Evolutionary conservation across 2,888 invertebrate genomes (phyloP), one percentile per base, ranked within the genome.

Genomic region (Cremastobaeus sp.): DNA sequence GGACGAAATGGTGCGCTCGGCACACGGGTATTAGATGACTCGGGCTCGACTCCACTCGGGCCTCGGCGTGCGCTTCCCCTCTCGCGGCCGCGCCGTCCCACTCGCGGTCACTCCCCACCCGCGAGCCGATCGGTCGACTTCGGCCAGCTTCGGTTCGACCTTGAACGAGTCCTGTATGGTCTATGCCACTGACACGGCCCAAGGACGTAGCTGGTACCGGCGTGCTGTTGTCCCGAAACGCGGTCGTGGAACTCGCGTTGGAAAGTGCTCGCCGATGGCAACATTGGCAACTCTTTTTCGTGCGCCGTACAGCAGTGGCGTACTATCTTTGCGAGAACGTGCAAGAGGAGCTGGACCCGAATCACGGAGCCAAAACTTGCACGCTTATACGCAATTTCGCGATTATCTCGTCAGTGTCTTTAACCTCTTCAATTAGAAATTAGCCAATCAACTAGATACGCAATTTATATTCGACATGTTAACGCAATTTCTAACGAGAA

Each of bases 171-270:
- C 86, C 87, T 87, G 86, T 85, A 86, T 87, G 85, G 84, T 86
- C 86, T 86, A 87, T 87, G 87, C 87, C 87, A 87, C 87, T 87
- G 87, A 87, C 87, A 87, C 87, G 87, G 85, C 86, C 85, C 87
- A 87, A 87, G 87, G 87, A 86, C 87, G 86, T 82, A 77, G 79
- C 80, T 79, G 79, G 82, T 79, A 79, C 78, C 81, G 82, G 78
- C 81, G 80, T 81, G 81, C 82, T 83, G 83, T 84, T 85, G 83
- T 85, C 84, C 86, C 86, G 84, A 87, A 87, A 86, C 83, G 84
- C 86, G 85, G 84, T 86, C 85, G 84, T 83, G 82, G 85, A 87
- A 86, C 85, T 86, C 82, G 79, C 78, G 81, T 82, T 83, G 82
- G 81, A 82, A 84, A 85, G 82, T 84, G 83, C 83, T 80, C 81